Base-by-base conservation (phyloP, 1,140 invertebrate species). In the Drosophila pectinifera region DNA sequence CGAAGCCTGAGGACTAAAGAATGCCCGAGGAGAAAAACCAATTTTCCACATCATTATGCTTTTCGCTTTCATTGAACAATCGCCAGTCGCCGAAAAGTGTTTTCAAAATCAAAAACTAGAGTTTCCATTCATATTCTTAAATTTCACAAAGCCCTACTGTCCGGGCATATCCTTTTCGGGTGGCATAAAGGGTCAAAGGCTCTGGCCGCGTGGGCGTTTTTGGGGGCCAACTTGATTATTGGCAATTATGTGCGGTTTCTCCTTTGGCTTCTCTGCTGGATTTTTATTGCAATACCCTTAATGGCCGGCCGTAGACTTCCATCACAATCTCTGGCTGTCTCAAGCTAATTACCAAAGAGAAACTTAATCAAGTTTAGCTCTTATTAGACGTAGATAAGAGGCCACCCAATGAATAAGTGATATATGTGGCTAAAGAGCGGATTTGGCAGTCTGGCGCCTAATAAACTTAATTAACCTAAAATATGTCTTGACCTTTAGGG, bases 11-110 rank as follows among this genome's bases (percentile, higher is more conserved):
- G 78, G 65, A 46, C n/a, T 18, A 31, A 55, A 36, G 59, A 68
- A 69, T 55, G 62, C 39, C 63, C 24, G 18, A 45, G 18, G 48
- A 54, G 46, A 64, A 83, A 84, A 89, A 89, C 68, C 75, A 89
- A 88, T 88, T 88, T 88, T 88, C 84, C 76, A 80, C 84, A 77
- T 80, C 79, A 88, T 88, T 88, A 84, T 80, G 62, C 73, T 78
- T 88, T 89, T 83, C 79, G 48, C 84, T 88, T 89, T 83, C 67
- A 77, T 65, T 79, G 58, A 54, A 68, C 65, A 77, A 68, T 73
- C 34, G 8, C 1, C 14, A 14, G 14, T 39, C 11, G 45, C 57
- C 3, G 10, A 54, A 62, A 54, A 55, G n/a, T 55, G 31, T 54
- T 69, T 70, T 46, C 6, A 38, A 69, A 68, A 68, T 36, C 31